Conservation (phyloP, 2,797 vertebrate species). For the Eremophila alpestris region DNA sequence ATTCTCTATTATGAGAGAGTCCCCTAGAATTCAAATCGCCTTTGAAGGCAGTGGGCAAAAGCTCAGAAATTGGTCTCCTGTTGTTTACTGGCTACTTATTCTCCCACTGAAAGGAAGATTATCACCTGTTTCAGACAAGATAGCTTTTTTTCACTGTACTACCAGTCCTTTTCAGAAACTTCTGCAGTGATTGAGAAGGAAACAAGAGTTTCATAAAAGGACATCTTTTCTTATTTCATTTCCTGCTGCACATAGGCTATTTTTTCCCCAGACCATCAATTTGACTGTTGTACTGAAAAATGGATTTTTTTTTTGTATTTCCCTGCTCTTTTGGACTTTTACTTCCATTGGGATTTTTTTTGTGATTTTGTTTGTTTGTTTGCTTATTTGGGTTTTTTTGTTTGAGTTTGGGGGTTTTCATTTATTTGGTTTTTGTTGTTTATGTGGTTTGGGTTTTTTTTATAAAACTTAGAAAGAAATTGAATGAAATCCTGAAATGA, state of each 20-base stretch:
- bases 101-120: background rate
- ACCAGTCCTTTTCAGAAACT: background rate
- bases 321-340: fast-evolving
- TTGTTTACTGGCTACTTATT: background rate
- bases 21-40: background rate
- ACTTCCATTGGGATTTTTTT: background rate
- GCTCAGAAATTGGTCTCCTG: background rate
- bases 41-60: background rate
- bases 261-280: background rate
- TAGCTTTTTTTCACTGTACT: background rate
- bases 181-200: background rate
- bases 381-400: too few relatives aligned
- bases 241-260: background rate
- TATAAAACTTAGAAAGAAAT: background rate
- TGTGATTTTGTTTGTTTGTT: background rate
- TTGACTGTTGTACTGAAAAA: background rate
- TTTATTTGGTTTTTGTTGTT: background rate
- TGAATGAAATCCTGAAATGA: background rate
- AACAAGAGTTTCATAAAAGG: background rate
- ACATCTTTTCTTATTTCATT: background rate
- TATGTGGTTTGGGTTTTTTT: background rate
- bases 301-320: background rate
- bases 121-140: background rate
- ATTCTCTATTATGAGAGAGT: background rate
- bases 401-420: background rate